Evolutionary conservation across 1,140 invertebrate genomes (phyloP), one percentile per base, ranked within the genome.

Genomic region (Drosophila sulfurigaster): DNA sequence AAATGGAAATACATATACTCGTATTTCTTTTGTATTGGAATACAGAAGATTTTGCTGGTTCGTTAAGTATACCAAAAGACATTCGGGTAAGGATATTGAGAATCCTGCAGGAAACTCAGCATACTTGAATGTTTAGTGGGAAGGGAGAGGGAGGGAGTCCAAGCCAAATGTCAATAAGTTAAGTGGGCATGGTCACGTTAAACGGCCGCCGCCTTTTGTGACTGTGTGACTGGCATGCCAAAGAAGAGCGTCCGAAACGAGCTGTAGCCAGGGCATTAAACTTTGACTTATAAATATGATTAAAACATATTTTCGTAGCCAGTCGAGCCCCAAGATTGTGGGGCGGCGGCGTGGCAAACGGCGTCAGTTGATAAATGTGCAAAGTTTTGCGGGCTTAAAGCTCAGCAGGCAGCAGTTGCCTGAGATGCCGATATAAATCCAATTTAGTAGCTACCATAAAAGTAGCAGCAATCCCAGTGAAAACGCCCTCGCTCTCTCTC

Each of bases 391-490:
- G 35, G 70, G 75, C 82, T 82, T 86, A 64, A 85, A 83, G 77
- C 78, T 52, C 69, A 64, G 77, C 35, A 32, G 63, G 65, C 76
- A 62, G 65, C 76, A 62, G 58, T 65, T 60, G 72, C 15, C 79
- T 30, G 56, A 82, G 82, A 74, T 86, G 65, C 78, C 60, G 85
- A 88, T 88, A 88, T 89, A 89, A 89, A 90, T 90, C 85, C 86
- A 89, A 89, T 89, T 85, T 89, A 89, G 86, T 85, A 75, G 81
- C 79, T 81, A 76, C 78, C 78, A 89, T 88, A 88, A 88, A 88
- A 70, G 70, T 72, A 32, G 69, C 72, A 89, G 80, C 62, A 71
- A 72, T 65, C 30, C 70, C 48, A 20, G 16, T 3, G 10, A 46
- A 16, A 8, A 46, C 58, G 43, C 8, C 48, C 45, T 13, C 59